Base-by-base conservation (phyloP, 2,113 vertebrate genomes). In the Megaceryle maxima region DNA sequence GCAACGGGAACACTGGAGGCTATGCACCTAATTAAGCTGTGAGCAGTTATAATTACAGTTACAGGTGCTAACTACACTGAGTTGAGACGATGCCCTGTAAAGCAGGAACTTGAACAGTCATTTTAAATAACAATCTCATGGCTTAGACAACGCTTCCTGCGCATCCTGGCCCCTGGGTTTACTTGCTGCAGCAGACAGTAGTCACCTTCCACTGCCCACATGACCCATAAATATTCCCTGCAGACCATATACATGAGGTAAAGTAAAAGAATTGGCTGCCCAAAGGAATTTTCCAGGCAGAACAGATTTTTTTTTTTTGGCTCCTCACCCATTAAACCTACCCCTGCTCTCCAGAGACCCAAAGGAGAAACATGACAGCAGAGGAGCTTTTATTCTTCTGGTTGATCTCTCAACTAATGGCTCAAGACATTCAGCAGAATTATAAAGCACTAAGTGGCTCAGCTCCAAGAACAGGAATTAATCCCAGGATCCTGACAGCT, bases 391-490 rank as follows among this genome's bases (percentile, higher is more conserved):
- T 76, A 68, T 82, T 89, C 83, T 89, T 87, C 76, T 91, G 60
- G 16, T 50, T 95, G 94, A 88, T 90, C 90, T 46, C 88, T 19
- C 73, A 92, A 43, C 83, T 95, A 95, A 96, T 88, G 86, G 83
- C 60, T 41, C 44, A 57, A 88, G 96, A 94, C 83, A 50, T 56
- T 55, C 66, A 39, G 76, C 77, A 95, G 91, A 95, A 83, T 62
- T 73, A 66, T 33, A 79, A 51, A 96, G 37, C 35, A 78, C 44
- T 13, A 81, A 73, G 53, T 60, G 77, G 92, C 86, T 79, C 84
- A 48, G 39, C 88, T 93, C 86, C 92, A 91, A 94, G 77, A 19
- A 63, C 60, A 44, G 81, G 62, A 82, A 91, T 91, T 82, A 91
- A 92, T 92, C 57, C 81, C 55, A 37, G 44, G 48, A 82, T 64